Evolutionary conservation across 2,888 invertebrate species (phyloP), one percentile per base, ranked within the genome.

Genomic region (Tenthredo mesomela): DNA sequence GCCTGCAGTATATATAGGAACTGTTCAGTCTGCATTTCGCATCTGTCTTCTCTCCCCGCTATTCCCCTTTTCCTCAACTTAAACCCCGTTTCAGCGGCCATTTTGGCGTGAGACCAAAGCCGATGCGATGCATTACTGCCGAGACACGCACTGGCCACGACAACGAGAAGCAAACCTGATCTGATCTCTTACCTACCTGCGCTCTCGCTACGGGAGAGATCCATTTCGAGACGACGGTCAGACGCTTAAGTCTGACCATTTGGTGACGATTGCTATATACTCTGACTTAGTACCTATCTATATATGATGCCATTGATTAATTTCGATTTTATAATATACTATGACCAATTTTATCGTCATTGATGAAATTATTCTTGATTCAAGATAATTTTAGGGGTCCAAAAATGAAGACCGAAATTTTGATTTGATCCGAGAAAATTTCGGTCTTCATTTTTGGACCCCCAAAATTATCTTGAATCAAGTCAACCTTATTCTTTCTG

Each of bases 41-140:
- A 80, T 80, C 80, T 61, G 80, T 40, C 21, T 37, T 40, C 21
- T 37, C 37, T 71, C 40, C 80, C 80, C 80, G 33, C 80, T 40
- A 12, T 25, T 58, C 58, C 61, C 78, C 61, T 37, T 25, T 18
- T 9, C 78, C 33, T 25, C 58, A 25, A 40, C 78, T 29, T 29
- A 61, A 78, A 33, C 80, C 21, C 58, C 61, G 58, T 61, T 80
- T 61, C 61, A 40, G 80, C 80, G 80, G 80, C 80, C 80, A 80
- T 80, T 80, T 80, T 80, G 61, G 61, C 80, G 58, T 80, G 80
- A 58, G 80, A 80, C 61, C 80, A 80, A 80, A 78, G 21, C 80
- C 58, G 61, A 37, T 80, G 80, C 58, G 61, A 37, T 80, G 80
- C 80, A 80, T 80, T 61, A 33, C 61, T 80, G 80, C 40, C 61